Evolutionary conservation across 2,113 vertebrate species (phyloP).

Genomic region (Orcinus orca): DNA sequence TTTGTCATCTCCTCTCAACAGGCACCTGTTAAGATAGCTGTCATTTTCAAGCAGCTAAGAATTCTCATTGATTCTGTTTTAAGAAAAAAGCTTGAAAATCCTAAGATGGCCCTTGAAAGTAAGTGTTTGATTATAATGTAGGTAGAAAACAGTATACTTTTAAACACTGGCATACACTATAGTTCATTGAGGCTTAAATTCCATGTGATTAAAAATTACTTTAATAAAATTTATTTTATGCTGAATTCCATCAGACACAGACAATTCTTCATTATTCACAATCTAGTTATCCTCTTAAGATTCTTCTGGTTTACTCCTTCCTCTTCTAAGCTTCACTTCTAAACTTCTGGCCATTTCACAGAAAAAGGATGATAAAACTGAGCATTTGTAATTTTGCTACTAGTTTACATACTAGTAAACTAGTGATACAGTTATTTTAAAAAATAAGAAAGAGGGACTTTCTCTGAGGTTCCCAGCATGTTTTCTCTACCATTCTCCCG

Average conservation of each 20-base stretch:
- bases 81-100: conserved; percentile 95
- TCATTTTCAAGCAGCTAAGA: conserved; percentile 97
- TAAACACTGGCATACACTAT: not conserved
- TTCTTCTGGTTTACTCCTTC: not conserved
- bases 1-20: conserved; percentile 65
- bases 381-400: not conserved
- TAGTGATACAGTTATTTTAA: not conserved
- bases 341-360: not conserved
- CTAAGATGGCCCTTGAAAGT: conserved; percentile 96
- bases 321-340: not conserved
- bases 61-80: conserved; percentile 94
- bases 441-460: not conserved
- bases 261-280: not conserved
- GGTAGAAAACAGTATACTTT: not conserved
- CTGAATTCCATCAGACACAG: not conserved
- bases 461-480: not conserved
- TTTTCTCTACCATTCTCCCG: not conserved
- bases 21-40: conserved; percentile 97
- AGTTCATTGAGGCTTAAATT: not conserved
- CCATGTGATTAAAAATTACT: not conserved
- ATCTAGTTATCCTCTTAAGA: not conserved
- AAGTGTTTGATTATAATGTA: conserved; percentile 62
- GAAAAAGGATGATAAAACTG: not conserved
- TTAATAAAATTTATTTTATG: conserved; percentile 2
- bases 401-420: not conserved